phyloP scores from a whole-genome alignment of 2,888 invertebrate genomes.

The Drosophila neotestacea region DNA sequence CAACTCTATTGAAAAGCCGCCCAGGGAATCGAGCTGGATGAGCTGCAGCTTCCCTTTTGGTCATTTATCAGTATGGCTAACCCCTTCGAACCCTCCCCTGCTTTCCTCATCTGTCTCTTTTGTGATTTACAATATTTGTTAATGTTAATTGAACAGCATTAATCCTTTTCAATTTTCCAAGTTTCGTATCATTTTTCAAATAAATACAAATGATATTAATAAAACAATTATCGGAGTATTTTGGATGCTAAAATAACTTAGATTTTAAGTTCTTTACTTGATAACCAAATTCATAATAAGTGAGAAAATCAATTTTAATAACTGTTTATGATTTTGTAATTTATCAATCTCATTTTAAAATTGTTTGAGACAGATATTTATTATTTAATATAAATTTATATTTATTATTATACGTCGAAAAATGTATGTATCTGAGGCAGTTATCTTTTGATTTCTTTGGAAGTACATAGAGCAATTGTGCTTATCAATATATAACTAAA shows the following conservation, averaged over 20 bases:
- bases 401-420: too few species aligned
- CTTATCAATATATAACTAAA: neutral
- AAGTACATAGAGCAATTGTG: neutral
- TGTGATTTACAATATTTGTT: conserved; percentile 64
- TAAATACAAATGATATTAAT: neutral
- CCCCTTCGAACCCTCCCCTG: neutral
- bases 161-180: conserved; percentile 24
- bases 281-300: too few species aligned
- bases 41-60: conserved; percentile 5
- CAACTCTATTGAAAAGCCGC: conserved; percentile 61
- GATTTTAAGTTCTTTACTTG: too few species aligned
- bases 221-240: neutral
- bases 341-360: too few species aligned
- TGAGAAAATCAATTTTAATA: too few species aligned
- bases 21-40: neutral
- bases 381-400: too few species aligned
- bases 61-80: conserved; percentile 45
- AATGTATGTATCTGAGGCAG: too few species aligned
- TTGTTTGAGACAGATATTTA: too few species aligned
- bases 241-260: too few species aligned
- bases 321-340: too few species aligned
- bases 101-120: neutral
- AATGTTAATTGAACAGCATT: conserved; percentile 41
- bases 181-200: conserved; percentile 4
- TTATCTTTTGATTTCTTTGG: too few species aligned